phyloP scores from a whole-genome alignment of 2,888 invertebrate species.

The Polia nebulosa region DNA sequence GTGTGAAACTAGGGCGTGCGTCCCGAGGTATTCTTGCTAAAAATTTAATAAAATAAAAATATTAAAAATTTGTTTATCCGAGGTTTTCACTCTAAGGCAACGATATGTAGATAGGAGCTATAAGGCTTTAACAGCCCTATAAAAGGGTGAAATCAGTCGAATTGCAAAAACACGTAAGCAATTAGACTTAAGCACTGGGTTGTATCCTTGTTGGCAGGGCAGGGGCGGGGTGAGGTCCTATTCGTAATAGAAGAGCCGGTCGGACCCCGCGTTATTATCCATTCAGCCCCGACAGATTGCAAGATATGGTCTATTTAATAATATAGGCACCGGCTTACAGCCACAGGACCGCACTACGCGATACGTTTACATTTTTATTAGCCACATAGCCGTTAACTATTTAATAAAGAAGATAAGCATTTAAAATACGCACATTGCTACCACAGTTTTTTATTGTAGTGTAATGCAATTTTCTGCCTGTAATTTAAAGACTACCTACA shows the following conservation, averaged over 20 bases:
- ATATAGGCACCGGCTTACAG: conserved; percentile 74
- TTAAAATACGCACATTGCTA: conserved; percentile 35
- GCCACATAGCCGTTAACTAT: conserved; percentile 13
- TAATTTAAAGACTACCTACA: conserved; percentile 37
- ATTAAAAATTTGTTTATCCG: no score
- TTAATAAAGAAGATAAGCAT: conserved; percentile 42
- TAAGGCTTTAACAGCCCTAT: conserved; percentile 70
- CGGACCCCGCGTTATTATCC: conserved; percentile 80
- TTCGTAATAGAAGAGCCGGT: conserved; percentile 79
- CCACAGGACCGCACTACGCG: conserved; percentile 72
- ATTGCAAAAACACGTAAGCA: conserved; percentile 82
- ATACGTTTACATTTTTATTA: conserved; percentile 61
- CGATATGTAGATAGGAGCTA: conserved; percentile 41
- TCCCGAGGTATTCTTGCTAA: no score
- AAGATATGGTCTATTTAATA: conserved; percentile 85
- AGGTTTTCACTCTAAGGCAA: no score
- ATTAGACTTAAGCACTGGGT: conserved; percentile 82
- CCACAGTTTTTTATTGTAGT: conserved; percentile 30
- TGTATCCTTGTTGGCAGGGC: conserved; percentile 79
- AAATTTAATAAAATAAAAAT: no score
- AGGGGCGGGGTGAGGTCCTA: conserved; percentile 77
- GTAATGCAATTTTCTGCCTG: conserved; percentile 28
- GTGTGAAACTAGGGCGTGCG: no score
- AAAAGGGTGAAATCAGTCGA: conserved; percentile 77
- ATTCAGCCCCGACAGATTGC: conserved; percentile 83